Conservation (phyloP, 2,113 vertebrate species). For the Trichechus manatus region DNA sequence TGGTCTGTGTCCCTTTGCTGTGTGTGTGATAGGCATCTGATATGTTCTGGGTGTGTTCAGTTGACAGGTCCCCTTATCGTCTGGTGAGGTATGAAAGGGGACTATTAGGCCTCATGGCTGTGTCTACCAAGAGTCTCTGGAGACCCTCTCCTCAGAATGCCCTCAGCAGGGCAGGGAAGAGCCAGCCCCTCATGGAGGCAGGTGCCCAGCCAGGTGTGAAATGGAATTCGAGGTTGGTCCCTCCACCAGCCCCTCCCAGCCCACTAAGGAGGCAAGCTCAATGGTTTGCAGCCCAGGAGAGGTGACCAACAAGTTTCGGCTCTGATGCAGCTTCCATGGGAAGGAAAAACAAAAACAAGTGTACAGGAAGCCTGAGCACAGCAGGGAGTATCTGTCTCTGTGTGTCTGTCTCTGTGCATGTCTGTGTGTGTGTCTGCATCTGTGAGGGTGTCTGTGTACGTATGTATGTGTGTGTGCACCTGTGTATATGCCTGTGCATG, state of each 20-base stretch:
- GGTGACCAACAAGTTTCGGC: not conserved
- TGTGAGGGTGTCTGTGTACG: not conserved
- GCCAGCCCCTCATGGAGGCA: not conserved
- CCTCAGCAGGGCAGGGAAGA: too few relatives aligned
- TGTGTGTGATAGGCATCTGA: not conserved
- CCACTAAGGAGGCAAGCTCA: accelerated
- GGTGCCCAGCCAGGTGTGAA: not conserved
- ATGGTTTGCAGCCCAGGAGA: too few relatives aligned
- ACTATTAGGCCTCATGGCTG: not conserved
- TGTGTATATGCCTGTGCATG: not conserved
- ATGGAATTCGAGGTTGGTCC: not conserved
- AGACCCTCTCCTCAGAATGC: too few relatives aligned
- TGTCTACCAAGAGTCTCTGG: not conserved
- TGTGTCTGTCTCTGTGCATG: not conserved
- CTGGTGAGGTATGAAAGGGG: not conserved
- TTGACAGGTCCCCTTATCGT: not conserved
- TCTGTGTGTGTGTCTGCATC: not conserved
- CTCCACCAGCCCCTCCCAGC: too few relatives aligned
- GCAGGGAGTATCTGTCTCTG: not conserved
- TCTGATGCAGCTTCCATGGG: not conserved
- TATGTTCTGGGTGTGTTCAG: not conserved
- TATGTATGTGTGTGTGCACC: not conserved
- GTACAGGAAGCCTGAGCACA: not conserved
- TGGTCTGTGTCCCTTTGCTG: not conserved
- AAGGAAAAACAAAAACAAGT: not conserved